Evolutionary conservation across 2,888 invertebrate species (phyloP), one percentile per base, ranked within the genome.

Genomic region (Palloptera scutellata): DNA sequence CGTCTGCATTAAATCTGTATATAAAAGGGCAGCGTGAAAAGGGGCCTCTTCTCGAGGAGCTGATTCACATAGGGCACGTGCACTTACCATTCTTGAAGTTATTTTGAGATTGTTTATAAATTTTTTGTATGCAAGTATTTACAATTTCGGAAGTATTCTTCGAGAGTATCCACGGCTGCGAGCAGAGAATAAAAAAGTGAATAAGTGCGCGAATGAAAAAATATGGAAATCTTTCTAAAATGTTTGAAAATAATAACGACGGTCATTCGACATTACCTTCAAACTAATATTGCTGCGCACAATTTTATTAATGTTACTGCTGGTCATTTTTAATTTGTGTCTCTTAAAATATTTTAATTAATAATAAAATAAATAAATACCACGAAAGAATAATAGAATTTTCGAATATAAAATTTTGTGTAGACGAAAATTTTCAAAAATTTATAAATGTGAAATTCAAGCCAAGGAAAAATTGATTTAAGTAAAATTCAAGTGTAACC

Each of bases 121-220:
- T 67, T 53, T 74, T 70, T 41, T 76, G 72, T n/a, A 77, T 74
- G 48, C 72, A 78, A 12, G 73, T 72, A 63, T 73, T 74, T 1
- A 78, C 76, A 59, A 77, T 76, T 66, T 75, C 74, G 15, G 61
- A 70, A 51, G 78, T 75, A 43, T 72, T 76, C 68, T 75, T 77
- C 13, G 76, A 67, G 40, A 75, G 72, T 66, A 77, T 73, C 75
- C 76, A 77, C 13, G 78, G 78, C 78, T 78, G 40, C 10, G 48
- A 11, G 8, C 5, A 41, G 6, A 41, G 8, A 20, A 20, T 15
- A 9, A 55, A 42, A 60, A 43, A 20, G 11, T 17, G 20, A 11
- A 4, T 15, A 20, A 13, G 10, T n/a, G 11, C 15, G 12, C 20
- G 54, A 15, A 6, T 9, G 42, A 13, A 19, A 8, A 11, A 19